Conservation (phyloP, 2,113 vertebrate genomes). For the Cavia aperea region DNA sequence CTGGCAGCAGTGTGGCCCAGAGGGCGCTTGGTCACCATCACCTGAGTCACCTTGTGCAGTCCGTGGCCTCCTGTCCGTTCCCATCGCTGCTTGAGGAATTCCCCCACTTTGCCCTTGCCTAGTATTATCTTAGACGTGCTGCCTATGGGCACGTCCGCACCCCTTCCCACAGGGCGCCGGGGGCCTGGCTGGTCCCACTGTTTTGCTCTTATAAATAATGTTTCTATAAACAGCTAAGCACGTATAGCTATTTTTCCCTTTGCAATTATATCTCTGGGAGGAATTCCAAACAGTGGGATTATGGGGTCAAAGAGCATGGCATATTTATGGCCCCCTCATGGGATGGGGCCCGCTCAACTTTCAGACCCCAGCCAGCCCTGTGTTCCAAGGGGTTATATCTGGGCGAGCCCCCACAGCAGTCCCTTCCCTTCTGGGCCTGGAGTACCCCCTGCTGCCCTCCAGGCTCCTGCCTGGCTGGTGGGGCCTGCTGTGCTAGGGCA, state of each 20-base stretch:
- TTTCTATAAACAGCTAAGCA: constrained; percentile 55
- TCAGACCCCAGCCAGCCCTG: neutral
- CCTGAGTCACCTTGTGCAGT: neutral
- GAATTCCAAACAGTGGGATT: constrained; percentile 57
- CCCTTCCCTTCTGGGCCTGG: neutral
- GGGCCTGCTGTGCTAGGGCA: neutral
- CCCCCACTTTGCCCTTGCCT: neutral
- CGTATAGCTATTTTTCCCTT: constrained; percentile 28
- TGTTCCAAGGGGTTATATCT: neutral
- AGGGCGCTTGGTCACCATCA: neutral
- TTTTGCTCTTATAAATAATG: constrained; percentile 51
- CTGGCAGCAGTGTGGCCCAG: neutral
- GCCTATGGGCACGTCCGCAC: neutral
- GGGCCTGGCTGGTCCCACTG: neutral
- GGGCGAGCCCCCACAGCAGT: neutral
- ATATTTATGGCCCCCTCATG: constrained; percentile 39
- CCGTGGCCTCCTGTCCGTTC: neutral
- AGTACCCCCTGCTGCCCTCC: neutral
- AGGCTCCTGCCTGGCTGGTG: neutral
- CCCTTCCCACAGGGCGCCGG: neutral
- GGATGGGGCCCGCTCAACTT: neutral
- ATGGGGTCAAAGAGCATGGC: constrained; percentile 40
- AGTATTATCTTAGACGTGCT: neutral
- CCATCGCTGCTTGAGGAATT: neutral
- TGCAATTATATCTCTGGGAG: constrained; percentile 55